phyloP scores from a whole-genome alignment of 1,140 invertebrate species.

The Palaemon carinicauda region DNA sequence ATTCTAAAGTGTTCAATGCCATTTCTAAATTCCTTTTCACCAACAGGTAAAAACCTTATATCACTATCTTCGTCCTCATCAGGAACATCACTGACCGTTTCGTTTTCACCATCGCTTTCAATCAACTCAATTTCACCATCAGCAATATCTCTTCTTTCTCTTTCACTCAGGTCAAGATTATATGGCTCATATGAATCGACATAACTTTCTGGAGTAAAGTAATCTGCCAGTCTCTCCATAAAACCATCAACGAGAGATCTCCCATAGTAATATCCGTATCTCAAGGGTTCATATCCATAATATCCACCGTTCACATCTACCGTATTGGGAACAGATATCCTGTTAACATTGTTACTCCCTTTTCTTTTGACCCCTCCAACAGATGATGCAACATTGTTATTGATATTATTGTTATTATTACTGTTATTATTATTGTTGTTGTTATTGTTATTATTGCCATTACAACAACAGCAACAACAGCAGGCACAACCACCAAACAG shows the following conservation, averaged over 20 bases:
- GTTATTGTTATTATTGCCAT: no score
- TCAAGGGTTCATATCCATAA: background rate
- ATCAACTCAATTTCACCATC: no score
- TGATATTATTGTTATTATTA: slow-evolving; percentile 8
- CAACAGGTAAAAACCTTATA: no score
- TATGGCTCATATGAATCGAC: no score
- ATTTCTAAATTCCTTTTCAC: no score
- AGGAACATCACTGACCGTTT: no score
- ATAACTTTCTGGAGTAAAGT: background rate
- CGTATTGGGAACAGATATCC: background rate
- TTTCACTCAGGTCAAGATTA: no score
- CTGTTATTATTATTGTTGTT: background rate
- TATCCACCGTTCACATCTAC: background rate
- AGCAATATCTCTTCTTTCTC: no score
- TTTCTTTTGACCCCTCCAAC: background rate
- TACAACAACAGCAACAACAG: slow-evolving; percentile 5
- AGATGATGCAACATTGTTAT: background rate
- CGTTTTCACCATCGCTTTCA: no score
- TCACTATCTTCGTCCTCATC: no score
- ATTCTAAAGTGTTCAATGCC: no score
- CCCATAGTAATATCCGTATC: background rate
- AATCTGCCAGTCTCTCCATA: background rate
- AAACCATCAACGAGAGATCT: slow-evolving; percentile 10
- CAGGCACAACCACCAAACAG: background rate
- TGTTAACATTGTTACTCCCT: background rate